phyloP scores from a whole-genome alignment of 2,888 invertebrate species.

The Diloba caeruleocephala region DNA sequence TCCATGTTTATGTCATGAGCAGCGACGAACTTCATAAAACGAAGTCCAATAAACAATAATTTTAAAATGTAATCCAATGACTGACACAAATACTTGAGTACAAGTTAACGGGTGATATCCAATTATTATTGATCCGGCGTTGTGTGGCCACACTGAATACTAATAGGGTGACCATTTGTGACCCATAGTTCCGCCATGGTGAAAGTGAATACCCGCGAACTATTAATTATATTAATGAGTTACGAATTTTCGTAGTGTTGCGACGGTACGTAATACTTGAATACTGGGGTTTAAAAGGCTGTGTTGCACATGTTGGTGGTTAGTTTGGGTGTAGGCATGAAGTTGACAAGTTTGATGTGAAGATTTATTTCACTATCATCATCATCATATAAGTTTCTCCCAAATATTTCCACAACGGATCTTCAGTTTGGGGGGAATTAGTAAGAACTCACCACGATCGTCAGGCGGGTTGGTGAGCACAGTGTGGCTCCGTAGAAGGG shows the following conservation, averaged over 20 bases:
- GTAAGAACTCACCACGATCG: no score
- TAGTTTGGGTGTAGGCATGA: slow-evolving; percentile 14
- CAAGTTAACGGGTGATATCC: slow-evolving; percentile 67
- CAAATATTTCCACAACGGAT: no score
- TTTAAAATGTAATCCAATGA: slow-evolving; percentile 23
- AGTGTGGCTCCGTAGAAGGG: no score
- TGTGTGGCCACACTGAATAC: slow-evolving; percentile 65
- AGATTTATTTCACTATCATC: no score
- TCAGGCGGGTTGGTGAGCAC: no score
- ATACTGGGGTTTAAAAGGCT: slow-evolving; percentile 20
- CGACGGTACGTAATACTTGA: slow-evolving; percentile 9
- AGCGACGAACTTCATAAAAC: no score
- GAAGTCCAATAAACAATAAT: neutral
- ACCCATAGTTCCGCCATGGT: slow-evolving; percentile 68
- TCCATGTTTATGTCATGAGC: no score
- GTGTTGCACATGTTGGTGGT: neutral
- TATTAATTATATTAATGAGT: slow-evolving; percentile 69
- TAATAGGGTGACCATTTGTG: slow-evolving; percentile 65
- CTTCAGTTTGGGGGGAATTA: no score
- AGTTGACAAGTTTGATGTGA: neutral
- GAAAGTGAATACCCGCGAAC: slow-evolving; percentile 71
- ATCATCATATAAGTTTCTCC: no score
- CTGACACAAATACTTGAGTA: slow-evolving; percentile 67
- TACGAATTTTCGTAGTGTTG: slow-evolving; percentile 36
- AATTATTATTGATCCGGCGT: slow-evolving; percentile 76